Evolutionary conservation across 2,113 vertebrate genomes (phyloP).

Genomic region (Promerops cafer): DNA sequence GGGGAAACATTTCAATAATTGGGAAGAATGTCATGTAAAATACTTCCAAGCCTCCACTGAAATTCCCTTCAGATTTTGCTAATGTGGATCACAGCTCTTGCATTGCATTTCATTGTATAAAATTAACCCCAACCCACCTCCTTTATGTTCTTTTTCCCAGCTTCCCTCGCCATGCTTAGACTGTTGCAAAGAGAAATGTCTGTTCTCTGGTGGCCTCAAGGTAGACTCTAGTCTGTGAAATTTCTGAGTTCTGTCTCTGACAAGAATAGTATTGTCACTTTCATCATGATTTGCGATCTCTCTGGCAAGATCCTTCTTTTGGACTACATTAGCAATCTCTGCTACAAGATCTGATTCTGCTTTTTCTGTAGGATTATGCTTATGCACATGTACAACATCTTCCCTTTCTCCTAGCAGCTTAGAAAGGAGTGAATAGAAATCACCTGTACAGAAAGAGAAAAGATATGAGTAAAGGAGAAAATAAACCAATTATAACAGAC

Average conservation of each 20-base stretch:
- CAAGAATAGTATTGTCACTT: slow-evolving; percentile 77
- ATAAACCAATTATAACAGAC: slow-evolving; percentile 2
- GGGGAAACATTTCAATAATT: not conserved
- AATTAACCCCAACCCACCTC: slow-evolving; percentile 84
- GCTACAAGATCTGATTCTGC: slow-evolving; percentile 82
- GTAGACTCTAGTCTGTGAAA: slow-evolving; percentile 90
- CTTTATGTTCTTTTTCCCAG: slow-evolving; percentile 72
- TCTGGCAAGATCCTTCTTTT: slow-evolving; percentile 84
- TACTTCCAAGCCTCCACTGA: not conserved
- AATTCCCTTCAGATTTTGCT: slow-evolving; percentile 79
- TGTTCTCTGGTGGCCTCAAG: slow-evolving; percentile 77
- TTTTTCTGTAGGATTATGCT: slow-evolving; percentile 82
- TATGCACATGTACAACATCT: slow-evolving; percentile 82
- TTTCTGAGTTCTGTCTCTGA: slow-evolving; percentile 93
- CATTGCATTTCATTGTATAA: not conserved
- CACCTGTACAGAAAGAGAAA: slow-evolving; percentile 81
- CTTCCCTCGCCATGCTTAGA: slow-evolving; percentile 64
- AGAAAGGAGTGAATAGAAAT: slow-evolving; percentile 94
- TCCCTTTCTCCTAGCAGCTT: slow-evolving; percentile 90
- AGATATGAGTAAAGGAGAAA: slow-evolving; percentile 43
- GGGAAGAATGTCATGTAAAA: not conserved
- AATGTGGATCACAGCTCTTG: slow-evolving; percentile 46
- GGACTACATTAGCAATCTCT: slow-evolving; percentile 88
- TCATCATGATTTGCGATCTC: slow-evolving; percentile 71
- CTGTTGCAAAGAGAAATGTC: slow-evolving; percentile 65